phyloP scores from a whole-genome alignment of 2,888 invertebrate species.

The Pammene aurita region DNA sequence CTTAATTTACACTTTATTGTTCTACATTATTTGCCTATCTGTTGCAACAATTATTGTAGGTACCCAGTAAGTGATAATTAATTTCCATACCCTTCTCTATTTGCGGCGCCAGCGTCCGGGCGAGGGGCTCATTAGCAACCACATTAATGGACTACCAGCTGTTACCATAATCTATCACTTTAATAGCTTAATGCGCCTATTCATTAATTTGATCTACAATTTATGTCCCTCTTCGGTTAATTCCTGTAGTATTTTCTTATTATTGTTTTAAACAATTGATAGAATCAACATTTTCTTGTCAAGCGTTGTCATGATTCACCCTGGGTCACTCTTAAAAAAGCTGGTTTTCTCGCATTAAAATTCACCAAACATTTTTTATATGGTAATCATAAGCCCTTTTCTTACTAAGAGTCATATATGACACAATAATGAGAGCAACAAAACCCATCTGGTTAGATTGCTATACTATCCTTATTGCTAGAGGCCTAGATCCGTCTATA shows the following conservation, averaged over 20 bases:
- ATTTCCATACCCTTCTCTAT: neutral
- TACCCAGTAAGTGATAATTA: neutral
- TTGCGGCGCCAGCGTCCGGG: constrained; percentile 7
- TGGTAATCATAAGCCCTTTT: too few relatives aligned
- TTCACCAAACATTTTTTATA: too few relatives aligned
- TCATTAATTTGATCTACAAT: constrained; percentile 17
- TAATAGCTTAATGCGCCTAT: constrained; percentile 12
- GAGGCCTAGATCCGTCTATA: too few relatives aligned
- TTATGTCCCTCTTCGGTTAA: neutral
- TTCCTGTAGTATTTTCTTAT: neutral
- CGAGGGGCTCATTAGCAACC: constrained; percentile 16
- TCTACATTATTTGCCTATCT: neutral
- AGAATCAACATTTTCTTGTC: too few relatives aligned
- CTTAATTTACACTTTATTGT: too few relatives aligned
- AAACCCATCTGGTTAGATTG: too few relatives aligned
- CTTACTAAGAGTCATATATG: too few relatives aligned
- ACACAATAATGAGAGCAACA: too few relatives aligned
- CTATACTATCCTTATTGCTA: too few relatives aligned
- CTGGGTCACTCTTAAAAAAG: too few relatives aligned
- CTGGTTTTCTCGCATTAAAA: neutral
- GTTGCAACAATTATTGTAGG: neutral
- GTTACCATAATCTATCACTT: constrained; percentile 24
- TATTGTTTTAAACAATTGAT: neutral
- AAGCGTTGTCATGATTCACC: too few relatives aligned
- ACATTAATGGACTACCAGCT: constrained; percentile 13